Percentiles rank a stretch among this genome's conserved stretches.
Evolutionary conservation across 64 coral and sea anemone genomes (phyloP).

Genomic region (Stichodactyla helianthus): DNA sequence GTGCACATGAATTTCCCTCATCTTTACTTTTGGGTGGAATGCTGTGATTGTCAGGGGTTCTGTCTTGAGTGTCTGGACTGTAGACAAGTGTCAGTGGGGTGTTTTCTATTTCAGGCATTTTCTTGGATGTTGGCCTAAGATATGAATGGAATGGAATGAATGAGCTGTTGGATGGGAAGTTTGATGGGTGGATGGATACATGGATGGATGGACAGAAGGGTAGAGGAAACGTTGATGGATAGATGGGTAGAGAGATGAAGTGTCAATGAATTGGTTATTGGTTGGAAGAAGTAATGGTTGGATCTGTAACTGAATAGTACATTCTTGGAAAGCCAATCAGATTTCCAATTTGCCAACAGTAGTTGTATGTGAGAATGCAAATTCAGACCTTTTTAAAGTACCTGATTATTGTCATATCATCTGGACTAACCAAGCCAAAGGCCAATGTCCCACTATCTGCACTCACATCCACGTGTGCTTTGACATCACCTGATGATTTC

Average conservation of each 20-base stretch:
- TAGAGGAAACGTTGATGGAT: too few species aligned
- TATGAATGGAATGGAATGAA: background rate
- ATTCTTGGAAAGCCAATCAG: too few species aligned
- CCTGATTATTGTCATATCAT: background rate
- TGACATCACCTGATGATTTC: background rate
- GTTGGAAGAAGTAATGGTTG: too few species aligned
- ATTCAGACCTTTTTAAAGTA: background rate
- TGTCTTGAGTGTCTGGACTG: constrained; percentile 14
- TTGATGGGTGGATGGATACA: background rate
- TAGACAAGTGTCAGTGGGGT: constrained; percentile 9
- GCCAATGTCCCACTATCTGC: constrained; percentile 5
- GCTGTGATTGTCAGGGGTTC: background rate
- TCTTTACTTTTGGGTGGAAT: background rate
- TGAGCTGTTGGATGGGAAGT: background rate
- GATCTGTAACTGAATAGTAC: too few species aligned
- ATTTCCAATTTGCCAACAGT: too few species aligned
- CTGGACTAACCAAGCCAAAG: constrained; percentile 18
- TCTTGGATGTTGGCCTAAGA: background rate
- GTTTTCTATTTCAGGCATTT: constrained; percentile 11
- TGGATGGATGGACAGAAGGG: background rate
- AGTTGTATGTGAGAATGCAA: background rate
- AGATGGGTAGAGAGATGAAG: background rate
- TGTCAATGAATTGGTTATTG: too few species aligned
- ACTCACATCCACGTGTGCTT: background rate
- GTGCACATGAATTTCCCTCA: background rate